These are phyloP conservation scores for Clupea harengus DNA, from an alignment of 2,113 vertebrate species.

Conservation along the genomic window DNA sequence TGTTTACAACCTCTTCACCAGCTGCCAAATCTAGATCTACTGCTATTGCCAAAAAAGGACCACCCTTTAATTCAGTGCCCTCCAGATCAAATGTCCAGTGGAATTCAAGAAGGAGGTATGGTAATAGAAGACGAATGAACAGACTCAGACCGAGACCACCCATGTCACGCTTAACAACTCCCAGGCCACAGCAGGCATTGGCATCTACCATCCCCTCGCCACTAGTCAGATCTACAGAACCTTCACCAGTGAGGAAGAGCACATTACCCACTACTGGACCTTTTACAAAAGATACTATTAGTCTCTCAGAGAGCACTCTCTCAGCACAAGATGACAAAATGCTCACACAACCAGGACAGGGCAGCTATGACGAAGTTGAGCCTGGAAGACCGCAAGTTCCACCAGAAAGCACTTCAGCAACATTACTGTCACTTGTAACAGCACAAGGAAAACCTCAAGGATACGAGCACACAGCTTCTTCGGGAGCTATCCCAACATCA, in stretches of 20 bases:
- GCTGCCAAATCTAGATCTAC: slow-evolving; percentile 31
- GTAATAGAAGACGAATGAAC: slow-evolving; percentile 74
- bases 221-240: slow-evolving; percentile 1
- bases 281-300: slow-evolving; percentile 3
- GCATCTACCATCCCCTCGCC: slow-evolving; percentile 18
- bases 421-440: slow-evolving; percentile 21
- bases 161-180: slow-evolving; percentile 41
- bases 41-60: slow-evolving; percentile 15
- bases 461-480: slow-evolving; percentile 23
- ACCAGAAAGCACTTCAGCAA: slow-evolving; percentile 12
- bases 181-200: slow-evolving; percentile 29
- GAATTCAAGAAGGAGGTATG: slow-evolving; percentile 70
- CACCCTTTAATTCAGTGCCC: slow-evolving; percentile 41
- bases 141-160: slow-evolving; percentile 61
- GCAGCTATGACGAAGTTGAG: neutral
- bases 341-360: slow-evolving; percentile 15
- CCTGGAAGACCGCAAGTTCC: neutral
- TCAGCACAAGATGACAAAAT: slow-evolving; percentile 4
- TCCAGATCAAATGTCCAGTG: slow-evolving; percentile 57
- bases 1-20: slow-evolving; percentile 29
- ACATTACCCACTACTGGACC: slow-evolving; percentile 18
- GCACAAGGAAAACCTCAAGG: slow-evolving; percentile 22
- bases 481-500: slow-evolving; percentile 20
- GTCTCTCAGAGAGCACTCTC: slow-evolving; percentile 27
- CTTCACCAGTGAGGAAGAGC: neutral